Base-by-base conservation (phyloP, 2,888 invertebrate species). In the Epirrhoe tristata region DNA sequence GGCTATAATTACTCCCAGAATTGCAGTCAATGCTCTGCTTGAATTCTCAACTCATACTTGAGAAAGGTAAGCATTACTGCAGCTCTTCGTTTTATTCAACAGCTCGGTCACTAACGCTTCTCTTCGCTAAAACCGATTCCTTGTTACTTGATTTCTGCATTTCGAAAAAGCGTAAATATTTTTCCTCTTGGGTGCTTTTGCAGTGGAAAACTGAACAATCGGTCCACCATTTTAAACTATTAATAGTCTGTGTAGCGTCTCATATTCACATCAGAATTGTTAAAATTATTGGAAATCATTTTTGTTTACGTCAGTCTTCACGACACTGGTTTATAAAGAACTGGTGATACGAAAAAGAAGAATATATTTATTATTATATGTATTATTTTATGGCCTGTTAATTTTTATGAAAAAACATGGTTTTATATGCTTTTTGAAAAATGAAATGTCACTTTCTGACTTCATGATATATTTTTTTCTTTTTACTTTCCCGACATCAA, bases 81-180 rank as follows among this genome's bases (percentile, higher is more conserved):
- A 81, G 81, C 83, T 83, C 78, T 75, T 78, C 89, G 83, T 87
- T 92, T 91, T 91, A 91, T 91, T 91, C 91, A 88, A 82, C 83
- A 85, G 82, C 79, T 79, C 77, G 80, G 85, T 87, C 84, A 82
- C 87, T 85, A 84, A 84, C 86, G 89, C 86, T 88, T 76, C 86
- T 86, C 83, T 78, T 78, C 88, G 87, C 89, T 93, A 93, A 93
- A 93, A 93, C 92, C 90, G 82, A 92, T 91, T 92, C 92, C 91
- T 91, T 93, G 93, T 93, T 89, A 90, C 91, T 90, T 90, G 91
- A 93, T 93, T 91, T 92, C 90, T 91, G 91, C 91, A 91, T 92
- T 93, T 90, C 88, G 87, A 90, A 91, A 91, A 91, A 91, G 89
- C 89, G 90, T 91, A 91, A 93, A 93, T 92, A 92, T 92, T 93